These are phyloP conservation scores for Heliothis virescens DNA, from an alignment of 1,140 invertebrate genomes.

Conservation along the genomic window DNA sequence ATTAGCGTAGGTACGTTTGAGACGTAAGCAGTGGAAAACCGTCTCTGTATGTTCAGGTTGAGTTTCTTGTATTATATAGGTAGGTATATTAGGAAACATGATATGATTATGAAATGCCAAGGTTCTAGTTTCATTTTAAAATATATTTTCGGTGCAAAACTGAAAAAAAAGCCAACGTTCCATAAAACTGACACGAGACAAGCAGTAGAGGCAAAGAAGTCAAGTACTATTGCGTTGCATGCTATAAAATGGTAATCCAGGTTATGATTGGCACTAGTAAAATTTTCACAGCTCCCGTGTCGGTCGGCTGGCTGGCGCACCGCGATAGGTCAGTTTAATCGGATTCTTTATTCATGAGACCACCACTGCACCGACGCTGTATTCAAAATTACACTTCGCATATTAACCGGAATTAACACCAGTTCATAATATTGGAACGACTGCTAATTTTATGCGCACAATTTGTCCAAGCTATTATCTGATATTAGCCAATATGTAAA, in stretches of 20 bases:
- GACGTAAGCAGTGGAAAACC: neutral
- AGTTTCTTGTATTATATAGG: too few relatives aligned
- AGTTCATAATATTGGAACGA: slow-evolving; percentile 39
- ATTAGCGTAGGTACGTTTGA: neutral
- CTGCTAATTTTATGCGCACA: slow-evolving; percentile 33
- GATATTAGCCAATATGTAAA: neutral
- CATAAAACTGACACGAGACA: neutral
- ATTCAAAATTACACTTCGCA: slow-evolving; percentile 49
- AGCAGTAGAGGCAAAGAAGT: slow-evolving; percentile 39
- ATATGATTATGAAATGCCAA: too few relatives aligned
- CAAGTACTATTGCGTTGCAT: slow-evolving; percentile 29
- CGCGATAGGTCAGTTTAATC: slow-evolving; percentile 59
- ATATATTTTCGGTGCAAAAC: too few relatives aligned
- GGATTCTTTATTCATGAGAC: slow-evolving; percentile 61
- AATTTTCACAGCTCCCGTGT: slow-evolving; percentile 47
- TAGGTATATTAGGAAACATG: too few relatives aligned
- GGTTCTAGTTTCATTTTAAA: too few relatives aligned
- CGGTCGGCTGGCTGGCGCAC: slow-evolving; percentile 34
- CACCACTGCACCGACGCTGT: slow-evolving; percentile 51
- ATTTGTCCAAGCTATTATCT: slow-evolving; percentile 26
- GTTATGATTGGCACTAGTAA: slow-evolving; percentile 56
- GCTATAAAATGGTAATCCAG: slow-evolving; percentile 58
- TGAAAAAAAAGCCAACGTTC: too few relatives aligned
- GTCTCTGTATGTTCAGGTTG: too few relatives aligned
- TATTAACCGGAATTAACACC: slow-evolving; percentile 51